A percentile compares a stretch with the other conserved stretches of the same genome.
These are phyloP conservation scores for Merluccius polli DNA, from an alignment of 2,797 vertebrate species.

Conservation along the genomic window DNA sequence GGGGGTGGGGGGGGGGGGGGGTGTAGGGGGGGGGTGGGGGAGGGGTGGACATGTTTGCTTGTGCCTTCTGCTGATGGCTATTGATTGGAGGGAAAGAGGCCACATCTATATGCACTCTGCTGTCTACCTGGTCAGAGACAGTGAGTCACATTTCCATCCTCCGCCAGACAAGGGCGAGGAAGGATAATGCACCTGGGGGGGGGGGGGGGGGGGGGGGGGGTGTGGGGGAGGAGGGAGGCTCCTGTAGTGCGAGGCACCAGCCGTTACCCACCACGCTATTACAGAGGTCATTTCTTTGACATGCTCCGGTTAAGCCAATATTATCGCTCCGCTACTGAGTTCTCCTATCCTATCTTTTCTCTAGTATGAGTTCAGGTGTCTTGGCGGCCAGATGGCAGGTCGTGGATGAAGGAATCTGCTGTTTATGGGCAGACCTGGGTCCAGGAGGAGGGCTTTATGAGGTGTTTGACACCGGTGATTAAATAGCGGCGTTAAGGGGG, in stretches of 20 bases:
- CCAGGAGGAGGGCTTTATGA: conserved; percentile 52
- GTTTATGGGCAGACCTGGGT: conserved; percentile 46
- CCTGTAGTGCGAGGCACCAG: conserved; percentile 36
- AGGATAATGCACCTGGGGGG: conserved; percentile 9
- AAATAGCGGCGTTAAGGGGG: conserved; percentile 44
- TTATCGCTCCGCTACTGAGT: conserved; percentile 37
- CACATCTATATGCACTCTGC: conserved; percentile 48
- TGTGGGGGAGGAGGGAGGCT: conserved; percentile 2
- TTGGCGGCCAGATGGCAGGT: conserved; percentile 51
- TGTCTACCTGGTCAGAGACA: conserved; percentile 45
- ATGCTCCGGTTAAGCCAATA: conserved; percentile 33
- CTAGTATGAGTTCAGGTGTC: conserved; percentile 37
- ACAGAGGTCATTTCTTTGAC: conserved; percentile 40
- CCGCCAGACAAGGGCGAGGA: conserved; percentile 50
- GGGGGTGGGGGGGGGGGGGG: conserved; percentile 17
- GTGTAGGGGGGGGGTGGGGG: conserved; percentile 41
- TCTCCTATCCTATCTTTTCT: conserved; percentile 10
- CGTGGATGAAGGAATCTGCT: conserved; percentile 47
- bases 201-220: background rate
- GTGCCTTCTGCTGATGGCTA: conserved; percentile 57
- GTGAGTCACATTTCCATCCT: conserved; percentile 43
- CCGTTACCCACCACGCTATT: conserved; percentile 8
- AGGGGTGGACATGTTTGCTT: conserved; percentile 50
- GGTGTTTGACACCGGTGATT: conserved; percentile 54
- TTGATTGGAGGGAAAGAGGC: conserved; percentile 53